Evolutionary conservation across 1,140 invertebrate species (phyloP), one percentile per base, ranked within the genome.

Genomic region (Neotoxoptera formosana): DNA sequence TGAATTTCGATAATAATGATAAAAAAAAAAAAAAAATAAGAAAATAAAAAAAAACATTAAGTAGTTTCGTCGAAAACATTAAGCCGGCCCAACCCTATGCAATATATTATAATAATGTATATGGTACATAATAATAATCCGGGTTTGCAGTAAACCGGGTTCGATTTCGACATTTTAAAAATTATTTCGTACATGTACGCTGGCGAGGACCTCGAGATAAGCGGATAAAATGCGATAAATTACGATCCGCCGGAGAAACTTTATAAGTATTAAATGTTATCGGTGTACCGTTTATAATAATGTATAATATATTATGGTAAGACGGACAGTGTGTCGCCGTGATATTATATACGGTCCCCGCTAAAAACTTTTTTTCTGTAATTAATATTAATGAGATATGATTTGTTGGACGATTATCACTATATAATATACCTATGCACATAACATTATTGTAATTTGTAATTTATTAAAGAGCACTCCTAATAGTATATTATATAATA

Each of bases 111-210:
- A 4, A 76, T 76, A n/a, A 76, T 9, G 60, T 67, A 67, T 25
- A 67, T 25, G 60, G 30, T n/a, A 67, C 30, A 76, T 76, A 76
- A 76, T 76, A 76, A 76, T n/a, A 76, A 76, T 76, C 14, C n/a
- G 60, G n/a, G 14, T n/a, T 41, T 41, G 41, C n/a, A 6, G 60
- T 76, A 76, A n/a, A 76, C 60, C n/a, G 30, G 60, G 30, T 76
- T n/a, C 60, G n/a, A 76, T 76, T 76, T 76, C 60, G 60, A 76
- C 60, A n/a, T 76, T 76, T 76, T 34, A 76, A 76, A 76, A 76
- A 76, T 67, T 67, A 67, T 67, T 67, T 67, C 60, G 30, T 76
- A 76, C 11, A 6, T 17, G 6, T 76, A 76, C 14, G n/a, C n/a
- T n/a, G n/a, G n/a, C n/a, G n/a, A 76, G 60, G 14, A 76, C 30